Percentiles rank a stretch among this genome's conserved stretches.
phyloP scores from a whole-genome alignment of 2,113 vertebrate genomes.

The Chlorodrepanis virens region DNA sequence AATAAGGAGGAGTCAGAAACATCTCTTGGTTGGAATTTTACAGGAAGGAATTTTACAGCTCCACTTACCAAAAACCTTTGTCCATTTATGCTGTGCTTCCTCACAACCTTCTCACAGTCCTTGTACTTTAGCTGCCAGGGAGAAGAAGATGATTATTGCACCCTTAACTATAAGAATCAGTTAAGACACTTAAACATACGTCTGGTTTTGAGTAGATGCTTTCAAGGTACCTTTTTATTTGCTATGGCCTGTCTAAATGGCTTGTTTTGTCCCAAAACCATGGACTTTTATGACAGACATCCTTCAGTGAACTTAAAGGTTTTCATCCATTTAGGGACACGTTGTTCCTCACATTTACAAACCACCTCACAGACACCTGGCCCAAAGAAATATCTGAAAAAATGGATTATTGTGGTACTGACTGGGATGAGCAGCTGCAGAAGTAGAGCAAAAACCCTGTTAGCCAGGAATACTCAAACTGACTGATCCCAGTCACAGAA shows the following conservation, averaged over 20 bases:
- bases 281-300: neutral
- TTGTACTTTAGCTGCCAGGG: constrained; percentile 78
- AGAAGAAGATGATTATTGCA: neutral
- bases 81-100: constrained; percentile 83
- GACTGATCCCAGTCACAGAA: neutral
- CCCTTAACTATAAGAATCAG: neutral
- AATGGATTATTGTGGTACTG: neutral
- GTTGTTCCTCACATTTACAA: neutral
- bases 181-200: neutral
- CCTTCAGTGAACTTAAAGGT: neutral
- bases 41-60: neutral
- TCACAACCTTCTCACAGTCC: constrained; percentile 87
- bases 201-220: neutral
- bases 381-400: neutral
- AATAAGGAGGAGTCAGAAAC: neutral
- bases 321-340: neutral
- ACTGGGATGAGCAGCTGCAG: neutral
- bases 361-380: neutral
- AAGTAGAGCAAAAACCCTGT: neutral
- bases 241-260: neutral
- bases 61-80: constrained; percentile 89
- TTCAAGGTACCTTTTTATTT: neutral
- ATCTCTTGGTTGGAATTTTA: neutral
- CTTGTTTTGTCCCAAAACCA: neutral
- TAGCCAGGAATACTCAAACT: neutral